phyloP scores from a whole-genome alignment of 2,113 vertebrate genomes.

The Glaucidium brasilianum region DNA sequence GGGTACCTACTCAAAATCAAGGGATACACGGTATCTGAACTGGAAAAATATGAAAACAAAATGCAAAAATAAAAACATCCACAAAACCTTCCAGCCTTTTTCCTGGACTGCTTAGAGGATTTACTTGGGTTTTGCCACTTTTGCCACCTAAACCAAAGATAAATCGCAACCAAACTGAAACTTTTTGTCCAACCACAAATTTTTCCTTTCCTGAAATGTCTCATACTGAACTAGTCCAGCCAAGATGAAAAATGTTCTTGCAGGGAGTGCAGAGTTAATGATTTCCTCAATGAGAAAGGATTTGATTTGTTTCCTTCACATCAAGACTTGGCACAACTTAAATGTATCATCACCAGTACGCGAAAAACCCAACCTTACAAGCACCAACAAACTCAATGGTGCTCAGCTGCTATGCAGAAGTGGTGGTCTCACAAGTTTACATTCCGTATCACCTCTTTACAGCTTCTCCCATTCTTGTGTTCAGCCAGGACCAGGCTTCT shows the following conservation, averaged over 20 bases:
- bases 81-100: background rate
- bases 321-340: background rate
- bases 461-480: background rate
- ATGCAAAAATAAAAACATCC: background rate
- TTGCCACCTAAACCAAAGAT: background rate
- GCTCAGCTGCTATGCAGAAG: background rate
- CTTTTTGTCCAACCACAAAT: background rate
- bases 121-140: background rate
- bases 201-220: background rate
- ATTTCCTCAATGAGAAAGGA: background rate
- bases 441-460: background rate
- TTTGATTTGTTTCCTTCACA: background rate
- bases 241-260: background rate
- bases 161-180: background rate
- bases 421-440: background rate
- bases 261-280: background rate
- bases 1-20: background rate
- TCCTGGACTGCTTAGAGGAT: background rate
- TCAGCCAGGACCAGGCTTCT: background rate
- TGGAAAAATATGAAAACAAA: background rate
- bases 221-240: background rate
- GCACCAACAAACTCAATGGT: background rate
- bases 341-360: background rate
- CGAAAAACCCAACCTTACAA: background rate
- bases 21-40: background rate